These are phyloP conservation scores for Girardinus metallicus DNA, from an alignment of 2,797 vertebrate species.

Conservation along the genomic window DNA sequence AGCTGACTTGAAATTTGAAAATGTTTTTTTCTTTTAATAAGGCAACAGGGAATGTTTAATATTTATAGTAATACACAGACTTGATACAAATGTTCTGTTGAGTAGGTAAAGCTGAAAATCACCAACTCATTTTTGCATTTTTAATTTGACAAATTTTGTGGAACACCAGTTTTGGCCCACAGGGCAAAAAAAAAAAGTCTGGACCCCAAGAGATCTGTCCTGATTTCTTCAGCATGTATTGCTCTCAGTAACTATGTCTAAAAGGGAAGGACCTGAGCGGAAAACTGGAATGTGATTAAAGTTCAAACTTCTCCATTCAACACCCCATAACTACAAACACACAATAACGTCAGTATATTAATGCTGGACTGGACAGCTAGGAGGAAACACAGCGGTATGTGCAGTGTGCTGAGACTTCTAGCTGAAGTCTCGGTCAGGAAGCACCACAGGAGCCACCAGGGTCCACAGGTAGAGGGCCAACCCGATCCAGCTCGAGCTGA, in stretches of 20 bases:
- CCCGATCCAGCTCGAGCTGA: constrained; percentile 90
- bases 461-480: constrained; percentile 91
- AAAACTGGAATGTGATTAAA: constrained; percentile 28
- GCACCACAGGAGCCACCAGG: constrained; percentile 87
- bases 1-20: too few relatives aligned
- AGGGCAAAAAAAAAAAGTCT: not conserved
- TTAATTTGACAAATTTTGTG: too few relatives aligned
- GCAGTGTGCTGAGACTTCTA: constrained; percentile 56
- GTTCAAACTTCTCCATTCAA: not conserved
- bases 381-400: not conserved
- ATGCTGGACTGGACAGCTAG: too few relatives aligned
- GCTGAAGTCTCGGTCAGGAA: constrained; percentile 87
- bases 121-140: too few relatives aligned
- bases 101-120: too few relatives aligned
- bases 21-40: too few relatives aligned
- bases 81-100: too few relatives aligned
- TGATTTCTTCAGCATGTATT: constrained; percentile 14
- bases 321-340: not conserved
- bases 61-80: too few relatives aligned
- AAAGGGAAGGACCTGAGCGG: constrained; percentile 15
- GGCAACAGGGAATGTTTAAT: too few relatives aligned
- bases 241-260: constrained; percentile 18
- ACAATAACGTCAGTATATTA: not conserved
- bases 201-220: not conserved
- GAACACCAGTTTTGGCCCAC: too few relatives aligned